Evolutionary conservation across 1,140 invertebrate genomes (phyloP), one percentile per base, ranked within the genome.

Genomic region (Lucilia sericata): DNA sequence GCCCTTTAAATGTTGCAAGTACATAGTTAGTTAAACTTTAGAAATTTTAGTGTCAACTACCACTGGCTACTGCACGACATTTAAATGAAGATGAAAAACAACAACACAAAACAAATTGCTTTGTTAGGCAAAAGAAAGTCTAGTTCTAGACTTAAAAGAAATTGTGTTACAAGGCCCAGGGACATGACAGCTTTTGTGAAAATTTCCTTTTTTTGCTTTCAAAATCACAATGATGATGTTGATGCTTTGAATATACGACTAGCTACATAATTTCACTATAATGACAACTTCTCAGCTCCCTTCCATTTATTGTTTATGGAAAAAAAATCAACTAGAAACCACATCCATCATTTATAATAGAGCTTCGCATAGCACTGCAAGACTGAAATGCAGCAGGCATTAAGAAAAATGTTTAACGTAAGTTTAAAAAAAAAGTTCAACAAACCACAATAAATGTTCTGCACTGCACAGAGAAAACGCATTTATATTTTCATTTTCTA

Each of bases 401-500:
- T 42, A 42, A 10, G 42, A 42, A 42, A 42, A 42, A 7, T 42
- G 5, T 10, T 42, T 42, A 42, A 42, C 42, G 17, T 60, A 60
- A 60, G 13, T 8, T n/a, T 12, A 14, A 60, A 60, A 60, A 60
- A 60, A 60, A 60, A 17, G 51, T 60, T 60, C 51, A 60, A 60
- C 13, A 14, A 14, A 60, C 55, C 13, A 60, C 55, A 17, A 17
- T 17, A 17, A 17, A 60, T n/a, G 55, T 60, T 60, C 55, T 60
- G 14, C 2, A 1, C 55, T 60, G 55, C 55, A n/a, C 14, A 60
- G 14, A n/a, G 14, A 60, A 42, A 60, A 55, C n/a, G 55, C 55
- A 60, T 60, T 60, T n/a, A 60, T n/a, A 60, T 60, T 60, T 60
- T 60, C 55, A 60, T 60, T 60, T 60, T 60, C 55, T 17, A 60